Conservation (phyloP, 2,797 vertebrate genomes). For the Pygocentrus nattereri region DNA sequence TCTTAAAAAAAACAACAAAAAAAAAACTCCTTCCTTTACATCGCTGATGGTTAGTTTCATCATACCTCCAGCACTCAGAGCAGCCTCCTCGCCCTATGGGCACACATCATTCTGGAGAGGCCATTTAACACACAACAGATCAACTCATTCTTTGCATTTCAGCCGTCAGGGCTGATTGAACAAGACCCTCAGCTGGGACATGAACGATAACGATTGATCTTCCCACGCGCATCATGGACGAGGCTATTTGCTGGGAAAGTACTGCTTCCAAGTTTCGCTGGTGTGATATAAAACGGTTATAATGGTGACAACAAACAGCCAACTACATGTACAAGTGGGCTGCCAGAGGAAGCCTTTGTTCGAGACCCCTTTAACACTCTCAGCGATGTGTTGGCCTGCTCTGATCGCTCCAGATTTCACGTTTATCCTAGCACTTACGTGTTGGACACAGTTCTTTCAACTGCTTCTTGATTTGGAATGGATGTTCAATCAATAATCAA, state of each 20-base stretch:
- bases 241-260: not conserved
- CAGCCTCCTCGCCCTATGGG: conserved; percentile 21
- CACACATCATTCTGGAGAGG: conserved; percentile 5
- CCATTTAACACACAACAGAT: conserved; percentile 35
- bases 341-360: conserved; percentile 11
- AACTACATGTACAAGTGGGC: not conserved
- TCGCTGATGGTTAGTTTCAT: conserved; percentile 19
- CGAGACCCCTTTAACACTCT: not conserved
- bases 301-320: conserved; percentile 16
- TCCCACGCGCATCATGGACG: not conserved
- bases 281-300: not conserved
- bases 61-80: conserved; percentile 12
- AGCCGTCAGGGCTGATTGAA: conserved; percentile 47
- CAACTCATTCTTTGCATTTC: conserved; percentile 50
- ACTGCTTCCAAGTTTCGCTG: not conserved
- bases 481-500: too few species aligned
- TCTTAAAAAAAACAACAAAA: too few species aligned
- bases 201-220: conserved; percentile 55
- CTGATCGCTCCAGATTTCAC: not conserved
- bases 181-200: conserved; percentile 37
- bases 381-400: not conserved
- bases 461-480: too few species aligned
- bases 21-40: not conserved
- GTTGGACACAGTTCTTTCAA: too few species aligned
- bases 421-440: too few species aligned